Evolutionary conservation across 2,113 vertebrate species (phyloP), one percentile per base, ranked within the genome.

Genomic region (Heliornis fulica): DNA sequence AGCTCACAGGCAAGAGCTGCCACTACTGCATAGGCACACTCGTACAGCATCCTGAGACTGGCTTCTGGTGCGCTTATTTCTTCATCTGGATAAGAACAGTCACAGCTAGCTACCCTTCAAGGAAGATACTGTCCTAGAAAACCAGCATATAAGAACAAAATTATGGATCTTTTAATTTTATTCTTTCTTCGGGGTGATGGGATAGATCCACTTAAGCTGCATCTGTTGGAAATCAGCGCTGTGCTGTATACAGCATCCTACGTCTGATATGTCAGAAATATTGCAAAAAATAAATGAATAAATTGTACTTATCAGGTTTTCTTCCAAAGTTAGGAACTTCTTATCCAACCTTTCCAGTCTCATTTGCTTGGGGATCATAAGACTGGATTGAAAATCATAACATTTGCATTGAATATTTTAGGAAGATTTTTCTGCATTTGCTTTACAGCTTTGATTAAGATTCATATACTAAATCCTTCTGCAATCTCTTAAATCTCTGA

Each of bases 371-470:
- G 57, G 70, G 89, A 89, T 83, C n/a, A 54, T 66, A 81, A 79
- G 81, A 69, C 29, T 46, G 70, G 57, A 50, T 50, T 89, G 89
- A 75, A 84, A 94, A 91, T 69, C 60, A 64, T 81, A 91, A 93
- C 75, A 76, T 91, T 89, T 87, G 74, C 69, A 72, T 85, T 75
- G 69, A 89, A 79, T 91, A 89, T 91, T 94, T 93, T 91, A 89
- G 70, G 61, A 81, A 85, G 81, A 75, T 85, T 95, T 87, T 94
- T 84, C 81, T 87, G 40, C 77, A 21, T 96, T 93, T 94, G 48
- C 81, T 91, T 87, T 94, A 32, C 53, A 85, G 77, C 81, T 94
- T 95, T 94, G 90, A 89, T 92, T 95, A 94, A 93, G 89, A 89
- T 93, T 90, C 92, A 25, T 89, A 11, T 17, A 22, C 29, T 83